Percentiles rank a stretch among this genome's conserved stretches.
Conservation (phyloP, 2,113 vertebrate genomes). For the Zosterops hypoxanthus region DNA sequence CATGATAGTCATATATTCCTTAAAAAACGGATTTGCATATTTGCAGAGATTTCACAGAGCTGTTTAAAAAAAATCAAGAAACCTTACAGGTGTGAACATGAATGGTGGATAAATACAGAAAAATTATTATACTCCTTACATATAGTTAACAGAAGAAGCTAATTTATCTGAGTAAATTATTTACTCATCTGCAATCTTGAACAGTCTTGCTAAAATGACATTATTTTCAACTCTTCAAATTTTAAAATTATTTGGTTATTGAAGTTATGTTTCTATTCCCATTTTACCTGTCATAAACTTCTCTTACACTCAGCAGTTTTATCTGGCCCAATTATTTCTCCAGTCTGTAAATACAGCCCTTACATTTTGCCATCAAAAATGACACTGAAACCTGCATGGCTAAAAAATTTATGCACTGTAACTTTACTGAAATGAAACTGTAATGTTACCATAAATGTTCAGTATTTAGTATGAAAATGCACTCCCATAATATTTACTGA, state of each 20-base stretch:
- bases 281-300: background rate
- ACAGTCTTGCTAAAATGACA: background rate
- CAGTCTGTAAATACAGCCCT: background rate
- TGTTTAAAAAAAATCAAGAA: background rate
- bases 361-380: background rate
- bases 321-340: background rate
- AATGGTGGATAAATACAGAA: background rate
- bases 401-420: background rate
- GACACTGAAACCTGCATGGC: background rate
- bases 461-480: background rate
- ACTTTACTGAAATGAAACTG: constrained; percentile 2
- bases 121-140: background rate
- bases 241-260: background rate
- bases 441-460: background rate
- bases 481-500: background rate
- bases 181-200: background rate
- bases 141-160: background rate
- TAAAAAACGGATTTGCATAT: background rate
- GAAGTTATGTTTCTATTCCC: background rate
- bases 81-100: background rate
- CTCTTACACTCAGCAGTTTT: background rate
- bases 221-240: background rate
- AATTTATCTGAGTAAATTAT: background rate
- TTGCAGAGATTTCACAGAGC: background rate
- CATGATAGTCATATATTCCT: background rate